Conservation (phyloP, 2,888 invertebrate species). For the Caenorhabditis plicata region DNA sequence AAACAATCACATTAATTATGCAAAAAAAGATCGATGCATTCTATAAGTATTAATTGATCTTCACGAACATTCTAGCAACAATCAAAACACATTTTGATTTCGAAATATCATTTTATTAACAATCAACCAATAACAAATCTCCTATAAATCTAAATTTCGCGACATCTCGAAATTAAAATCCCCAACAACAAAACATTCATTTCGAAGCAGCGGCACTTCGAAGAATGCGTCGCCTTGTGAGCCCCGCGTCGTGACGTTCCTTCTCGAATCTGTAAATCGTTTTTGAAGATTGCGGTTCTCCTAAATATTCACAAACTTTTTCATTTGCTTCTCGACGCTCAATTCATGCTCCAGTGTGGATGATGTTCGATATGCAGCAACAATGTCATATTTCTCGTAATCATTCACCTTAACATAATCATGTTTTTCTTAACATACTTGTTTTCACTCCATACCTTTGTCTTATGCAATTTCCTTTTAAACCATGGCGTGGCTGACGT, state of each 20-base stretch:
- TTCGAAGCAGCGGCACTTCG: slow-evolving; percentile 47
- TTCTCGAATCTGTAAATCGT: slow-evolving; percentile 40
- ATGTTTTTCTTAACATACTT: neutral
- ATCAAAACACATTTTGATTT: no score
- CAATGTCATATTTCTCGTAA: slow-evolving; percentile 58
- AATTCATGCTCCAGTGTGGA: slow-evolving; percentile 57
- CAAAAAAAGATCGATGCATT: no score
- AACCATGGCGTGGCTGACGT: slow-evolving; percentile 56
- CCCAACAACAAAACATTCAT: slow-evolving; percentile 7
- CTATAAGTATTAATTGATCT: no score
- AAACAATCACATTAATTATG: no score
- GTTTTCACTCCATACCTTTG: slow-evolving; percentile 26
- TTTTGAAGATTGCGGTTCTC: slow-evolving; percentile 1
- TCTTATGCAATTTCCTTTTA: slow-evolving; percentile 59
- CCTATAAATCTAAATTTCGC: no score
- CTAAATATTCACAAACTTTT: slow-evolving; percentile 15
- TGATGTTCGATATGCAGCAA: slow-evolving; percentile 52
- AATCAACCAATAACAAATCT: no score
- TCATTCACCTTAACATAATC: slow-evolving; percentile 43
- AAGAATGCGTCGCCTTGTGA: slow-evolving; percentile 54
- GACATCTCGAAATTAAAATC: no score
- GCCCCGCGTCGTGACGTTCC: slow-evolving; percentile 54
- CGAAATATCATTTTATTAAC: no score
- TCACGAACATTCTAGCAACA: no score
- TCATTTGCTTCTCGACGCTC: slow-evolving; percentile 41